Base-by-base conservation (phyloP, 2,113 vertebrate species). In the Nematolebias whitei region DNA sequence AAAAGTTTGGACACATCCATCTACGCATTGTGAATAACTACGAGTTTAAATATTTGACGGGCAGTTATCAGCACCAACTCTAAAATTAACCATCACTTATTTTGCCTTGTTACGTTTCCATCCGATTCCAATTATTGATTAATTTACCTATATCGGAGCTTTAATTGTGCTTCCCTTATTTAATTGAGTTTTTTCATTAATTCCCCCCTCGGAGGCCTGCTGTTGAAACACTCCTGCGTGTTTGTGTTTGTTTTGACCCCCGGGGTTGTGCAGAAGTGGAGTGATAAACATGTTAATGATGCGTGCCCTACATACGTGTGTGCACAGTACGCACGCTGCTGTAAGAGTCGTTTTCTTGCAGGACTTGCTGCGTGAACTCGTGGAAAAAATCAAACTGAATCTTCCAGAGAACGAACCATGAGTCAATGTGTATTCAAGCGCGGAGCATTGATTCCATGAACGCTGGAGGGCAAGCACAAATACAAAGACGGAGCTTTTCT, bases 261-360 rank as follows among this genome's bases (percentile, higher is more conserved):
- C n/a, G 63, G 48, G 76, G 72, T 11, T 62, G 72, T 66, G 44
- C 73, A 65, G 62, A 47, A 68, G 51, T 41, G 51, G 18, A 58
- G 72, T 52, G 35, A 75, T 69, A 78, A 78, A 80, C 76, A 73
- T 71, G 40, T 79, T 84, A 77, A 72, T 49, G 48, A 71, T 65
- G 52, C 39, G 15, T 35, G 20, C 5, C 35, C 38, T 23, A 15
- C 35, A 32, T 59, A 54, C 51, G 20, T 54, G 45, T 35, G 20
- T 52, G n/a, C 29, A 19, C 38, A 29, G 11, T 24, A 35, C 12
- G 14, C 7, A 4, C 13, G 4, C 56, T 58, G 29, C 29, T 24
- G 24, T 2, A 52, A 20, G 35, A 54, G 58, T 48, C 50, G 49
- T 26, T 54, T 58, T 23, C 20, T 71, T 81, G 22, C 32, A 47